Percentiles rank a stretch among this genome's conserved stretches.
Evolutionary conservation across 2,888 invertebrate species (phyloP).

Genomic region (Catocala fraxini): DNA sequence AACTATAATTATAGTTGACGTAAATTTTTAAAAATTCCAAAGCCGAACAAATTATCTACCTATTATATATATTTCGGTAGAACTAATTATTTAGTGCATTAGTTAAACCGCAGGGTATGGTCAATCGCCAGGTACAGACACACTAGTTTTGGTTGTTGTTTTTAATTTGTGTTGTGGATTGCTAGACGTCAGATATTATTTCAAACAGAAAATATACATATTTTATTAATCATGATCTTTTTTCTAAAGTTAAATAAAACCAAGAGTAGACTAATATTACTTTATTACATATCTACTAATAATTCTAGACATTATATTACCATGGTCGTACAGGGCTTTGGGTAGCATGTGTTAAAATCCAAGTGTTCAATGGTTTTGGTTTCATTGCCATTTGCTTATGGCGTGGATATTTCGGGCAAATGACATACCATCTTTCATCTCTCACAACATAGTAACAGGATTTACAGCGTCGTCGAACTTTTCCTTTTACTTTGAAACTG

Average conservation of each 20-base stretch:
- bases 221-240: not conserved
- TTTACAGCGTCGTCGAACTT: constrained; percentile 91
- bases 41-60: too few species aligned
- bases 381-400: constrained; percentile 94
- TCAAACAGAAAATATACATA: too few species aligned
- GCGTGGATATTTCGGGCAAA: constrained; percentile 92
- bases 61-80: too few species aligned
- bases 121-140: too few species aligned
- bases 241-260: not conserved
- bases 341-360: constrained; percentile 92
- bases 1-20: too few species aligned
- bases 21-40: too few species aligned
- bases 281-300: constrained; percentile 7
- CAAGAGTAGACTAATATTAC: constrained; percentile 3
- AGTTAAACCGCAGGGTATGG: too few species aligned
- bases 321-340: constrained; percentile 86
- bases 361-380: constrained; percentile 90
- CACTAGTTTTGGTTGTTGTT: too few species aligned
- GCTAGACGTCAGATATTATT: too few species aligned
- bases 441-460: constrained; percentile 92
- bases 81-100: too few species aligned
- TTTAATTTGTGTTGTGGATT: too few species aligned
- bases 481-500: constrained; percentile 91
- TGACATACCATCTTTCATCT: constrained; percentile 90
- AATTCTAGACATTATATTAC: constrained; percentile 51